Conservation (phyloP, 2,113 vertebrate genomes). For the Silurus meridionalis region DNA sequence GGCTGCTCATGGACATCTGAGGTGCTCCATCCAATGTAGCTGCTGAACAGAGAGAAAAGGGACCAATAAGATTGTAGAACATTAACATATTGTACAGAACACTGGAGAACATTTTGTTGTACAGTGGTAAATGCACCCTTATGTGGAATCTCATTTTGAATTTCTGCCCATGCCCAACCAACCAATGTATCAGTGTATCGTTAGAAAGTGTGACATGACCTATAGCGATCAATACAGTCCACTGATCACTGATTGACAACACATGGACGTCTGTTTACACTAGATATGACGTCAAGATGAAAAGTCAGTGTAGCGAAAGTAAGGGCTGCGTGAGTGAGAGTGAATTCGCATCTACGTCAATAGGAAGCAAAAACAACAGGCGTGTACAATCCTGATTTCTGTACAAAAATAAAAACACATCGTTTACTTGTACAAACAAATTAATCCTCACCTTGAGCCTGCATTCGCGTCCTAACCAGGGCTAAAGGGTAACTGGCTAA, state of each 20-base stretch:
- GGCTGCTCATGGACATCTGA: slow-evolving; percentile 85
- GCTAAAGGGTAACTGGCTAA: slow-evolving; percentile 93
- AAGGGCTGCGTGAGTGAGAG: neutral
- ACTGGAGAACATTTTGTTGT: neutral
- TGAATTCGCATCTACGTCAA: neutral
- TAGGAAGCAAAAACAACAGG: neutral
- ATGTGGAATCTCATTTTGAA: neutral
- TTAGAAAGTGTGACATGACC: neutral
- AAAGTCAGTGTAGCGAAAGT: neutral
- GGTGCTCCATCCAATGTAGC: slow-evolving; percentile 83
- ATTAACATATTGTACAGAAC: too few species aligned
- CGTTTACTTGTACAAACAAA: neutral
- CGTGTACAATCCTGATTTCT: neutral
- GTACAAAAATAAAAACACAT: neutral
- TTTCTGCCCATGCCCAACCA: neutral
- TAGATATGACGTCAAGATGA: neutral
- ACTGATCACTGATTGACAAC: neutral
- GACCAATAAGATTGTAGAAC: neutral
- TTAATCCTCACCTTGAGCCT: slow-evolving; percentile 85
- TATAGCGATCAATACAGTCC: neutral
- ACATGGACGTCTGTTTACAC: neutral
- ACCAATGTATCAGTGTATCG: neutral
- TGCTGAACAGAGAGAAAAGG: slow-evolving; percentile 53
- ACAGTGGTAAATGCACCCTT: neutral
- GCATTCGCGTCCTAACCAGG: slow-evolving; percentile 94